Evolutionary conservation across 2,797 vertebrate genomes (phyloP).

Genomic region (Scomberomorus guttatus): DNA sequence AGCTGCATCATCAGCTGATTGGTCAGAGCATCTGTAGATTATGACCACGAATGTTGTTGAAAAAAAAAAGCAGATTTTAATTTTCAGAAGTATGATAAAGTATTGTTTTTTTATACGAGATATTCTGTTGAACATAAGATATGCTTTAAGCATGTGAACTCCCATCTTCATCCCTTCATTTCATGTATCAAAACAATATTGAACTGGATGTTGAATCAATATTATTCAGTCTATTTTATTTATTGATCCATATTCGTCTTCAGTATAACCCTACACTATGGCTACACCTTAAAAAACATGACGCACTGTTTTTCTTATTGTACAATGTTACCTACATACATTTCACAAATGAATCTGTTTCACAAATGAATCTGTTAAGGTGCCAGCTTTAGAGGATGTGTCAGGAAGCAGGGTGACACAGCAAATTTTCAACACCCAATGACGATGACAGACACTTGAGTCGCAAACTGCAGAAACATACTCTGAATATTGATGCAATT

Average conservation of each 20-base stretch:
- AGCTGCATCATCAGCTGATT: slow-evolving; percentile 70
- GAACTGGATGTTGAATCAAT: not conserved
- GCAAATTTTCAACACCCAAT: slow-evolving; percentile 59
- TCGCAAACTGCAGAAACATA: slow-evolving; percentile 10
- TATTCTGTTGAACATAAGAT: not conserved
- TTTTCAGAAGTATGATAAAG: not conserved
- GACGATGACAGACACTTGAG: slow-evolving; percentile 42
- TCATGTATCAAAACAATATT: not conserved
- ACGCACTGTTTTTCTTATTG: not conserved
- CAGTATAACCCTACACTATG: accelerated
- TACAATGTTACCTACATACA: not conserved
- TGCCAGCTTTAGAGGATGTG: slow-evolving; percentile 24
- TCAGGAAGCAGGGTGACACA: slow-evolving; percentile 73
- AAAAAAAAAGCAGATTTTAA: not conserved
- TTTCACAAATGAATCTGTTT: not conserved
- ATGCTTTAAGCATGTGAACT: not conserved
- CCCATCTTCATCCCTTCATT: not conserved
- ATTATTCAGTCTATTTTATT: not conserved
- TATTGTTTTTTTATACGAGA: not conserved
- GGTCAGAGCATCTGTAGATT: slow-evolving; percentile 46
- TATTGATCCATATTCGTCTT: not conserved
- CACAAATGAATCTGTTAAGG: not conserved
- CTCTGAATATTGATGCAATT: slow-evolving; percentile 9
- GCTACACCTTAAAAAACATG: not conserved
- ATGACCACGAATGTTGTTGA: slow-evolving; percentile 18